Evolutionary conservation across 2,888 invertebrate species (phyloP), one percentile per base, ranked within the genome.

Genomic region (Acleris cristana): DNA sequence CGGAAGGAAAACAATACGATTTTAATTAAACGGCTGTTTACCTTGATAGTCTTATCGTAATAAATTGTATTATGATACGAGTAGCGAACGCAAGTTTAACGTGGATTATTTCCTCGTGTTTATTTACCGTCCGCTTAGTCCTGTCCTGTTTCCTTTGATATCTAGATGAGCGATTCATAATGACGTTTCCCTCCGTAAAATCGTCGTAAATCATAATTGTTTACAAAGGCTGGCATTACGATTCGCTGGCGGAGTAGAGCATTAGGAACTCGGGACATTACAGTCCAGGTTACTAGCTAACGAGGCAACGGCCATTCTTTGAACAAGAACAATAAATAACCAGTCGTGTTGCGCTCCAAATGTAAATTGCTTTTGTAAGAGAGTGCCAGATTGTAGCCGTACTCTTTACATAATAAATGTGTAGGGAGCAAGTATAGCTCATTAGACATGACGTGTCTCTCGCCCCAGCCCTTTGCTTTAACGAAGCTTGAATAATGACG

Each of bases 351-450:
- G 66, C 53, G 57, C 62, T 67, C 62, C 62, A 58, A 62, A 63
- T 58, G 62, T 57, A 67, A 62, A 67, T 67, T 53, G 62, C 62
- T 67, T 67, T 62, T 63, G 67, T 57, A 62, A 62, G 65, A 71
- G 64, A 67, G 70, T 71, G 70, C 71, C 78, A 77, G 78, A 77
- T 80, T 81, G 76, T 71, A 65, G 60, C 44, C 51, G 74, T 71
- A 73, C 71, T 74, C 69, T 76, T 76, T 81, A 79, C 79, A 80
- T 79, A 78, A 77, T 78, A 78, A 72, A 79, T 78, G 75, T 69
- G 69, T 71, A 71, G 65, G 70, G 70, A 70, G 70, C 73, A 71
- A 69, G 73, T 70, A 71, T 71, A 70, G 67, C 74, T 75, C 74
- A 74, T 75, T 76, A 75, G 74, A 73, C 65, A 60, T 72, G 68